Base-by-base conservation (phyloP, 2,797 vertebrate genomes). In the Pogoniulus pusillus region DNA sequence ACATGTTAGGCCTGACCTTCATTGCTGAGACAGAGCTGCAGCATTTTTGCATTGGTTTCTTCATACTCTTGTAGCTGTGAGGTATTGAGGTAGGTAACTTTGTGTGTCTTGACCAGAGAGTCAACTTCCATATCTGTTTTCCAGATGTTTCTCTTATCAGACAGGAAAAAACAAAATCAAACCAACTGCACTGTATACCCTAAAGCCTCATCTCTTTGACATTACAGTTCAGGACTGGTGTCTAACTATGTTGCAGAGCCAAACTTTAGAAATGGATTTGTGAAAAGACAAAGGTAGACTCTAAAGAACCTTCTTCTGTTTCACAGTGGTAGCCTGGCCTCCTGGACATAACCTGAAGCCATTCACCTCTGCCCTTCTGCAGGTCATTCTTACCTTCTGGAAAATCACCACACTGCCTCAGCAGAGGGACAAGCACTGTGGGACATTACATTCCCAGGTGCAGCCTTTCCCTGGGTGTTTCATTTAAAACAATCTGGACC, bases 381-480 rank as follows among this genome's bases (percentile, higher is more conserved):
- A 71, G 39, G 30, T 32, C 43, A 6, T 84, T 70, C 62, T 81
- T 37, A 35, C 30, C 39, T 66, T 78, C 59, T 78, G 63, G 35
- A 57, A 41, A 35, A 16, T 58, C 26, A 13, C 27, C 7, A 2
- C 0, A 1, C 29, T 59, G 14, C 15, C 14, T 57, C 39, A 8
- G 62, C 72, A 32, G 65, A 41, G 29, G 53, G 89, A 45, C 51
- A 53, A 79, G 35, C 35, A 1, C 14, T 23, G 37, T 24, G 69
- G 43, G 34, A 17, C 59, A 26, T 49, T 57, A 45, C 41, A 75
- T 83, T 89, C 63, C 78, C 34, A 47, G 0, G 0, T 12, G 9
- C 59, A 58, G 51, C 32, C 19, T 78, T 66, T 54, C 39, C 55
- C 62, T 71, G 27, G 43, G n/a, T 53, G 17, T 72, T 77, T 63